phyloP scores from a whole-genome alignment of 2,797 vertebrate genomes.

The Prionace glauca region DNA sequence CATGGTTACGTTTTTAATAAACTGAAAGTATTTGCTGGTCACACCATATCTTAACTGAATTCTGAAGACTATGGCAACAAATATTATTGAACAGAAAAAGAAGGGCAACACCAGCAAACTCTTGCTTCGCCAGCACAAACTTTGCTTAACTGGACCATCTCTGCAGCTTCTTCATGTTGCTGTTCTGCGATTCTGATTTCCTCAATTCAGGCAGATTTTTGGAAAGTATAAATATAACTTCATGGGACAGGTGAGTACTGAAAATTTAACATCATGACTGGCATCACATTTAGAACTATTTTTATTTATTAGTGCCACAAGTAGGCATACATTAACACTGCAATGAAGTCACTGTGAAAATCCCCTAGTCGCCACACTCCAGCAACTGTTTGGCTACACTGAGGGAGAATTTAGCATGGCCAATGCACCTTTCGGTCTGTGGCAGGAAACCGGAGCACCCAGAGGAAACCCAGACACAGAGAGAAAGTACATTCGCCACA shows the following conservation, averaged over 20 bases:
- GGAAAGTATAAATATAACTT: not conserved
- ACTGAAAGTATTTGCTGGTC: not conserved
- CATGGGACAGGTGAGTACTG: not conserved
- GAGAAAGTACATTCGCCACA: too few relatives aligned
- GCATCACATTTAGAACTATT: not conserved
- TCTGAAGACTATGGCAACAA: not conserved
- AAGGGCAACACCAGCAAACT: too few relatives aligned
- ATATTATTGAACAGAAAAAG: not conserved
- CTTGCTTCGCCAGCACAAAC: too few relatives aligned
- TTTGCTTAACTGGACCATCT: not conserved
- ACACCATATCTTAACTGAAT: too few relatives aligned
- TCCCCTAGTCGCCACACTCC: too few relatives aligned
- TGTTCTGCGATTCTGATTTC: not conserved
- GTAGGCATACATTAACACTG: not conserved
- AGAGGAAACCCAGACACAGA: too few relatives aligned
- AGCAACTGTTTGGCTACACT: too few relatives aligned
- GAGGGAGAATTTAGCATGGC: too few relatives aligned
- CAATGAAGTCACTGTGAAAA: too few relatives aligned
- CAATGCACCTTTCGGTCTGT: too few relatives aligned
- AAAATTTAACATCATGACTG: not conserved
- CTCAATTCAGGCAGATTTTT: not conserved
- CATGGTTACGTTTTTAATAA: not conserved
- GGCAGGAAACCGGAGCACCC: too few relatives aligned
- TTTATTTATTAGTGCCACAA: not conserved
- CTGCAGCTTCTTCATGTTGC: not conserved